phyloP scores from a whole-genome alignment of 2,113 vertebrate species.

The Carollia perspicillata region DNA sequence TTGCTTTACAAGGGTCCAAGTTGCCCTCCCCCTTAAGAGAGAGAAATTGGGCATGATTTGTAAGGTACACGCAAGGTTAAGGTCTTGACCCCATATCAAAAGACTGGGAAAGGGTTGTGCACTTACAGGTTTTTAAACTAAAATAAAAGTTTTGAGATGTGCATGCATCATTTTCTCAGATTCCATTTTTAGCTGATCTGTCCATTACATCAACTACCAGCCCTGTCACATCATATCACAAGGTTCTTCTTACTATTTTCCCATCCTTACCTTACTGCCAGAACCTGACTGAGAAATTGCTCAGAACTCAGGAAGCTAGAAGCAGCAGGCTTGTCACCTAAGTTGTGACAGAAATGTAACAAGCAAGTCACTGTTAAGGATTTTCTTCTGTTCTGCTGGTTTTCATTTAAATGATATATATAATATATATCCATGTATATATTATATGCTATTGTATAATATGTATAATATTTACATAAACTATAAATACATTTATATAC shows the following conservation, averaged over 20 bases:
- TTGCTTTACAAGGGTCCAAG: background rate
- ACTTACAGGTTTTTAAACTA: background rate
- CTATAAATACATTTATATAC: too few species aligned
- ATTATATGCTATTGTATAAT: too few species aligned
- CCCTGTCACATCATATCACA: background rate
- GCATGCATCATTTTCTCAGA: background rate
- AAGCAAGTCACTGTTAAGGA: background rate
- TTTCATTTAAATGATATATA: background rate
- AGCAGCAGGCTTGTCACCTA: background rate
- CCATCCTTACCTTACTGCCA: background rate
- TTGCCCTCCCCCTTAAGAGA: background rate
- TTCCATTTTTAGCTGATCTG: background rate
- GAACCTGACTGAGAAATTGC: background rate
- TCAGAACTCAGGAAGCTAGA: conserved; percentile 16
- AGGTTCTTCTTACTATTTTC: background rate
- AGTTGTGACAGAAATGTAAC: background rate
- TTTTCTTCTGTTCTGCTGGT: background rate
- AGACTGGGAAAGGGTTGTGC: background rate
- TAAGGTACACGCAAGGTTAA: background rate
- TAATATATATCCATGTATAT: too few species aligned
- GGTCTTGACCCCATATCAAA: background rate
- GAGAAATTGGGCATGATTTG: background rate
- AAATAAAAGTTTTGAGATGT: background rate
- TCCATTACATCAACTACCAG: background rate
- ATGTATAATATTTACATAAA: too few species aligned